These are phyloP conservation scores for Eupeodes corollae DNA, from an alignment of 1,140 invertebrate species.

Conservation along the genomic window DNA sequence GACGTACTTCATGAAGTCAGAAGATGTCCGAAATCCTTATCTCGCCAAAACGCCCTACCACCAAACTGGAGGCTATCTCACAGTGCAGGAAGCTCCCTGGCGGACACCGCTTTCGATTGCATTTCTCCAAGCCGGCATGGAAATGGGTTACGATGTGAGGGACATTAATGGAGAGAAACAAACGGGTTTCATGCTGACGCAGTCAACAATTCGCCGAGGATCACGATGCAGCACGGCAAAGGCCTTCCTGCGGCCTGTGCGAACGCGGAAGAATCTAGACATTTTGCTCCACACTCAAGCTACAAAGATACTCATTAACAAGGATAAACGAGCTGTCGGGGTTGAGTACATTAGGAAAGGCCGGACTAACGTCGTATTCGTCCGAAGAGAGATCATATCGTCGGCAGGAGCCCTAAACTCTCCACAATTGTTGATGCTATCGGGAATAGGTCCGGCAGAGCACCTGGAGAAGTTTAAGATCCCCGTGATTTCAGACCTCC, in stretches of 20 bases:
- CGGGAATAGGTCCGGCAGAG: constrained; percentile 71
- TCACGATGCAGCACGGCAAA: constrained; percentile 80
- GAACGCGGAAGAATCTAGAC: constrained; percentile 67
- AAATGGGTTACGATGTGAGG: constrained; percentile 66
- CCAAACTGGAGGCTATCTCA: constrained; percentile 63
- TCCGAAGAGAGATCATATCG: constrained; percentile 64
- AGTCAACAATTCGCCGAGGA: constrained; percentile 74
- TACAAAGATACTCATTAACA: constrained; percentile 56
- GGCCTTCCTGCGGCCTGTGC: constrained; percentile 72
- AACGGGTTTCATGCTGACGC: constrained; percentile 75
- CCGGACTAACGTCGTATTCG: constrained; percentile 49
- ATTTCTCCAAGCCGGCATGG: constrained; percentile 67
- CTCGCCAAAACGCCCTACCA: constrained; percentile 63
- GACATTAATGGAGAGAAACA: constrained; percentile 75
- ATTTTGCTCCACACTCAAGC: constrained; percentile 69
- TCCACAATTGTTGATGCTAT: constrained; percentile 80
- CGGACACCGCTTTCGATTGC: constrained; percentile 64
- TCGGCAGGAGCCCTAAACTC: constrained; percentile 71
- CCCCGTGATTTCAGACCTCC: constrained; percentile 58
- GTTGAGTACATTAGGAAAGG: constrained; percentile 62
- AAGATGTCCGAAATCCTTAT: constrained; percentile 77
- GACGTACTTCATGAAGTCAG: constrained; percentile 80
- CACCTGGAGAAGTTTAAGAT: constrained; percentile 67
- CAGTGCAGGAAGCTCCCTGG: constrained; percentile 74
- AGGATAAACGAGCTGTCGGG: constrained; percentile 57